Evolutionary conservation across 2,888 invertebrate species (phyloP), one percentile per base, ranked within the genome.

Genomic region (Eristalis tenax): DNA sequence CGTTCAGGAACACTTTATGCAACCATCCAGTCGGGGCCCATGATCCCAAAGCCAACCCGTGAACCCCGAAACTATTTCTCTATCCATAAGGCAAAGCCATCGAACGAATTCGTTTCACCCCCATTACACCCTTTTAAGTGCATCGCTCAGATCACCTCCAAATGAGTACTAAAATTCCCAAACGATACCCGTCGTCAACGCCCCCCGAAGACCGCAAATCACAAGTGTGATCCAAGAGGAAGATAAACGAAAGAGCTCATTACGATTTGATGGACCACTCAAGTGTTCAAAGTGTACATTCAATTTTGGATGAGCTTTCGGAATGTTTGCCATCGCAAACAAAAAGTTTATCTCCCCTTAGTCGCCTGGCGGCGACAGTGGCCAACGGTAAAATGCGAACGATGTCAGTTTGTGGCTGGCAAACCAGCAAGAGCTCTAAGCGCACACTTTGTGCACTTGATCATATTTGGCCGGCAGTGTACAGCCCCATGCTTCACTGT

Each of bases 261-360:
- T 61, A 73, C 43, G 63, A 40, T 63, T 73, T 73, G 71, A 73
- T 73, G 61, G 63, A 73, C 61, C 71, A 73, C 63, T 73, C 61
- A 40, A 73, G 40, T 18, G 18, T 50, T 50, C 50, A 50, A 50
- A 50, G 50, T 18, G 50, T 50, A 50, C 50, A 50, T 8, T 50
- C 50, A 18, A 50, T 50, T 50, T 18, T 18, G 18, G 18, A 18
- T 50, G 50, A 18, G 18, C 18, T 50, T 50, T 1, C 18, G 50
- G 18, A 8, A n/a, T 43, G 43, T 43, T 4, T 43, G 43, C 18
- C 18, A n/a, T n/a, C 50, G 18, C 38, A 10, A 26, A 32, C 35
- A 38, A n/a, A 50, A 6, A 50, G 50, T 50, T 43, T n/a, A n/a
- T 43, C 43, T n/a, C 43, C 43, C 43, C n/a, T 0, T 6, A 43